phyloP scores from a whole-genome alignment of 1,140 invertebrate species.

The Eufriesea mexicana region DNA sequence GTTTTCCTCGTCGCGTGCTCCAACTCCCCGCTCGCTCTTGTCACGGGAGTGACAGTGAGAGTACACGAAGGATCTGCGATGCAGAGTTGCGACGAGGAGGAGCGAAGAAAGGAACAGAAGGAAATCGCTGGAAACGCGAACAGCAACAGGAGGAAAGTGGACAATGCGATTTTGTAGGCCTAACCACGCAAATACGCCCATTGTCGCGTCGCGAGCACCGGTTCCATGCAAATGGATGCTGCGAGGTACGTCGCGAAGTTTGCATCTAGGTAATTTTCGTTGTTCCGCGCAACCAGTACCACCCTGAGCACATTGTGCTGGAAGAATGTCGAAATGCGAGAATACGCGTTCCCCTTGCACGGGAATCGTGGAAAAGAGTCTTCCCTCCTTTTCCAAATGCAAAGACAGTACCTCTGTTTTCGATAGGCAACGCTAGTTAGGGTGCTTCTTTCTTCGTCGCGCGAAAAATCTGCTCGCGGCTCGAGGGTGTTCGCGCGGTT shows the following conservation, averaged over 20 bases:
- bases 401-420: conserved; percentile 17
- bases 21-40: not conserved
- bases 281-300: not conserved
- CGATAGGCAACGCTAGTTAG: conserved; percentile 39
- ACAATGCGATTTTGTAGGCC: conserved; percentile 43
- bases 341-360: conserved; percentile 5
- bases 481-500: not conserved
- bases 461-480: not conserved
- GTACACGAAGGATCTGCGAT: not conserved
- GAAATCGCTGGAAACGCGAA: conserved; percentile 6
- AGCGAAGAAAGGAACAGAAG: not conserved
- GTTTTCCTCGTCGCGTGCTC: conserved; percentile 55
- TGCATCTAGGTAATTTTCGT: conserved; percentile 49
- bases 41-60: not conserved
- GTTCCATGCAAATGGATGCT: not conserved
- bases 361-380: conserved; percentile 5
- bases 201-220: conserved; percentile 10
- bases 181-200: conserved; percentile 19
- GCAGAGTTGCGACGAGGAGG: not conserved
- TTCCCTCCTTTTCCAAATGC: conserved; percentile 21
- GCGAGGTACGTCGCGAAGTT: conserved; percentile 11
- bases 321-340: conserved; percentile 42
- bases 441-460: not conserved
- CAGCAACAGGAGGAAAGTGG: conserved; percentile 16
- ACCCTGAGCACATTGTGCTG: conserved; percentile 39